Conservation (phyloP, 2,888 invertebrate genomes). For the Alcis repandata region DNA sequence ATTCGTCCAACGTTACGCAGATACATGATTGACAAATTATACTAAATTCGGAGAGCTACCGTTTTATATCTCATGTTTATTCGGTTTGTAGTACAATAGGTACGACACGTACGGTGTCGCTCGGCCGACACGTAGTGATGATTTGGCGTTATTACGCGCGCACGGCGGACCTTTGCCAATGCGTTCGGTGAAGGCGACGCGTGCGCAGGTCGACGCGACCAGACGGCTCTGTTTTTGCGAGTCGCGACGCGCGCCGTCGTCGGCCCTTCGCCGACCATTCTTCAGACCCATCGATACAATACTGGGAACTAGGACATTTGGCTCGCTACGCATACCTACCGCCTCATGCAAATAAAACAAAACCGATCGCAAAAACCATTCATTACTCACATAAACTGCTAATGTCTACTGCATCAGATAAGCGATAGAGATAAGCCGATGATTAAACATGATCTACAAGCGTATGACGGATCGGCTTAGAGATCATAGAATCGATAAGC, state of each 20-base stretch:
- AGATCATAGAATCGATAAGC: slow-evolving; percentile 46
- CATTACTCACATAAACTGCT: slow-evolving; percentile 26
- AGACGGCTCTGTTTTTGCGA: slow-evolving; percentile 80
- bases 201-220: slow-evolving; percentile 63
- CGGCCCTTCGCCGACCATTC: slow-evolving; percentile 68
- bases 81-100: slow-evolving; percentile 38
- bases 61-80: slow-evolving; percentile 44
- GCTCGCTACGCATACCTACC: slow-evolving; percentile 51
- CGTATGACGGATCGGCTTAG: slow-evolving; percentile 42
- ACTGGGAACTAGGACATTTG: slow-evolving; percentile 78
- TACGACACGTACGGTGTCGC: slow-evolving; percentile 40
- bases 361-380: slow-evolving; percentile 35
- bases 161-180: slow-evolving; percentile 51
- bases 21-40: slow-evolving; percentile 61
- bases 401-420: slow-evolving; percentile 41
- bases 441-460: slow-evolving; percentile 45
- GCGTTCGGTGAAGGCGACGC: slow-evolving; percentile 55
- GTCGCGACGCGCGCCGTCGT: slow-evolving; percentile 71
- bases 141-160: slow-evolving; percentile 52
- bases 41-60: slow-evolving; percentile 49
- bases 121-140: slow-evolving; percentile 45
- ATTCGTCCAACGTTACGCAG: slow-evolving; percentile 61
- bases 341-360: slow-evolving; percentile 41
- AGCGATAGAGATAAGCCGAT: slow-evolving; percentile 40
- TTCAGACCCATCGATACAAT: slow-evolving; percentile 73